Conservation (phyloP, 2,797 vertebrate genomes). For the Crypturellus tataupa region DNA sequence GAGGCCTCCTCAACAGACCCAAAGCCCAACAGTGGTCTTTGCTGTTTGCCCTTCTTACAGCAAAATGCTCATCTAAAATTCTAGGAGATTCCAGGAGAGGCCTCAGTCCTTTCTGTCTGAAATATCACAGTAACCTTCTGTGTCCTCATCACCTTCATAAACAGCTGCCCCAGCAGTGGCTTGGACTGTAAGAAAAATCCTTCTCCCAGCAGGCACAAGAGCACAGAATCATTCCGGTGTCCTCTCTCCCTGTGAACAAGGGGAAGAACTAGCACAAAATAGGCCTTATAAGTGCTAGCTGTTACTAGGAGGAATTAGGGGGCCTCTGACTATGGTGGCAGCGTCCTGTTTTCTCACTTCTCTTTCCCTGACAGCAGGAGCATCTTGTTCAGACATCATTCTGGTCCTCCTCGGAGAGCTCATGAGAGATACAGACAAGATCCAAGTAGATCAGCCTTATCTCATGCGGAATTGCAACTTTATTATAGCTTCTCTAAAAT, state of each 20-base stretch:
- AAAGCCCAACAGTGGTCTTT: background rate
- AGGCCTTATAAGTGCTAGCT: background rate
- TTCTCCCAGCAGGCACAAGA: background rate
- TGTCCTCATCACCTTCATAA: background rate
- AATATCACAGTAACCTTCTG: background rate
- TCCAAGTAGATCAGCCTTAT: background rate
- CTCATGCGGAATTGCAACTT: background rate
- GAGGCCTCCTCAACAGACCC: background rate
- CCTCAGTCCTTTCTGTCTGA: background rate
- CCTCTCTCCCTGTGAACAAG: background rate
- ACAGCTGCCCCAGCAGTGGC: background rate
- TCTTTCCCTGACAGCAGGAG: background rate
- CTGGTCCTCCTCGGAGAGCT: background rate
- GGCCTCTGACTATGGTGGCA: background rate
- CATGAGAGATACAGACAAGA: background rate
- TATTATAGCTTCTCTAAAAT: background rate
- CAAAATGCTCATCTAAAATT: background rate
- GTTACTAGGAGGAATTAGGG: background rate
- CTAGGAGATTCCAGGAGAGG: background rate
- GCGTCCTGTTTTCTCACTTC: background rate
- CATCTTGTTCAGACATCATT: background rate
- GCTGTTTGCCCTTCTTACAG: background rate
- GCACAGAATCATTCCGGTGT: background rate
- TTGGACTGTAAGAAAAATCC: background rate
- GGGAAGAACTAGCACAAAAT: background rate